Base-by-base conservation (phyloP, 2,113 vertebrate species). In the Larimichthys polyactis region DNA sequence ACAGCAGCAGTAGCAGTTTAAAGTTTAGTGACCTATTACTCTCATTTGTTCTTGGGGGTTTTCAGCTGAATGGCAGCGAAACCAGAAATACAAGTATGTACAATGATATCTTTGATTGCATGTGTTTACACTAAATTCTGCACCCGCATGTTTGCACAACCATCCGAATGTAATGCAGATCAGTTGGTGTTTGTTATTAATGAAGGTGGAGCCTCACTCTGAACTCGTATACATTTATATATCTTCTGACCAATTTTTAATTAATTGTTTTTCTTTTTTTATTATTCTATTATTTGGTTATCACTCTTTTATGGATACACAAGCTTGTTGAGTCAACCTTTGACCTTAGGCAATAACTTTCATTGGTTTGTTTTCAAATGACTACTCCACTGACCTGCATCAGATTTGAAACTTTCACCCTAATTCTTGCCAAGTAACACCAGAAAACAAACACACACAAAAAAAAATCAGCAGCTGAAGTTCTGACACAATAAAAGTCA, bases 401-500 rank as follows among this genome's bases (percentile, higher is more conserved):
- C 20, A 32, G 5, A 51, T 64, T 73, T 14, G 11, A 63, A 69
- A 74, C 49, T 43, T 78, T 44, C 40, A 54, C 57, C 19, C 19
- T 32, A 70, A 60, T 24, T 29, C 4, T 66, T 40, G 5, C 54
- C 55, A 55, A 24, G 22, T 43, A 44, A 63, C 19, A 49, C 22
- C 40, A 63, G 7, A 32, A 60, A 67, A 12, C 14, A 40, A 8
- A 40, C 24, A 10, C 17, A 11, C n/a, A n/a, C n/a, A 14, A n/a
- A n/a, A 52, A 32, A 17, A 17, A 3, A 43, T 68, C n/a, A 55
- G 32, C 69, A 43, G 43, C 29, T 59, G 3, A 54, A 49, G 16
- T 69, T 69, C 70, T 73, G 43, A 82, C 55, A 67, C 11, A 73
- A 20, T 57, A n/a, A 60, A 81, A 71, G 70, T 79, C 48, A 24